These are phyloP conservation scores for Archocentrus centrarchus DNA, from an alignment of 2,113 vertebrate species.

Conservation along the genomic window DNA sequence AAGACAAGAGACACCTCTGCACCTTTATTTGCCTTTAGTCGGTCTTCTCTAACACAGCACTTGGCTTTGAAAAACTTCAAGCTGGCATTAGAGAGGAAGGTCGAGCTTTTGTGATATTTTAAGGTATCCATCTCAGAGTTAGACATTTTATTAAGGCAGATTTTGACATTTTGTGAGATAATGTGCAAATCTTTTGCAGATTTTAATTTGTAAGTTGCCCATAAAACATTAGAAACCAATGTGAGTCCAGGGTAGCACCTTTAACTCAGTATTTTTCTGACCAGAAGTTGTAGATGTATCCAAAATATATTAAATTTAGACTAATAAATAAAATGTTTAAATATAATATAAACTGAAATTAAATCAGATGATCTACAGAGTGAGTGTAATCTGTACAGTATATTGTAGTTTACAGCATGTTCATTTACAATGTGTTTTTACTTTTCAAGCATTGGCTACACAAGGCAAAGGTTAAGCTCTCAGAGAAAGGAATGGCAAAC, in stretches of 20 bases:
- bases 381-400: background rate
- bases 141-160: background rate
- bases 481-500: slow-evolving; percentile 20
- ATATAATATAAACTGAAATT: background rate
- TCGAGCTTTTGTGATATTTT: background rate
- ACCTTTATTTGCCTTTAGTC: slow-evolving; percentile 38
- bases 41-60: slow-evolving; percentile 19
- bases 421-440: slow-evolving; percentile 9
- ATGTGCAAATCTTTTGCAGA: background rate
- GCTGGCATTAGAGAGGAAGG: background rate
- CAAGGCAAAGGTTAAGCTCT: slow-evolving; percentile 24
- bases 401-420: background rate
- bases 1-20: slow-evolving; percentile 24
- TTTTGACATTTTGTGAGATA: background rate
- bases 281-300: background rate
- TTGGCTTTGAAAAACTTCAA: slow-evolving; percentile 23
- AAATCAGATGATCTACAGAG: background rate
- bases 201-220: background rate
- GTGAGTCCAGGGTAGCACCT: background rate
- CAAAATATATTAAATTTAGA: background rate
- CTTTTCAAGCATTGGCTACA: slow-evolving; percentile 1
- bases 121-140: background rate
- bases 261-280: background rate
- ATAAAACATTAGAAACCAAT: background rate
- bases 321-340: background rate